Conservation (phyloP, 2,113 vertebrate species). For the Campylorhamphus procurvoides region DNA sequence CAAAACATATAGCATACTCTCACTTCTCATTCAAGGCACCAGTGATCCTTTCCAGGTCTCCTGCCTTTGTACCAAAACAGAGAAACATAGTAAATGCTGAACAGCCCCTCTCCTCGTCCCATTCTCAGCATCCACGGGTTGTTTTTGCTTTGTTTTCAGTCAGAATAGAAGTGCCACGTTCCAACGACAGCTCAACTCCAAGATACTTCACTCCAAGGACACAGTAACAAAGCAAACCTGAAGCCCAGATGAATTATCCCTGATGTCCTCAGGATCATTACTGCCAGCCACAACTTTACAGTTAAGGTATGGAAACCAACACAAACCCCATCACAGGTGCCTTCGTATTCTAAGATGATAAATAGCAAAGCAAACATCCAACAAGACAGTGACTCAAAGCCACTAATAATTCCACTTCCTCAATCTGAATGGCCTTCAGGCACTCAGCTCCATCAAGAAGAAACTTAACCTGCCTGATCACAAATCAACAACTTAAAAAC, state of each 20-base stretch:
- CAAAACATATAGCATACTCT: background rate
- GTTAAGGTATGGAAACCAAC: background rate
- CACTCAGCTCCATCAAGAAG: background rate
- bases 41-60: background rate
- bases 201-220: background rate
- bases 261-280: background rate
- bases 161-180: background rate
- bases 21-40: background rate
- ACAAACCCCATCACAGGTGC: background rate
- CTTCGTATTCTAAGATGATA: conserved; percentile 27
- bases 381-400: conserved; percentile 45
- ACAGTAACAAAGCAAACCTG: background rate
- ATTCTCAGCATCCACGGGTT: background rate
- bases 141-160: background rate
- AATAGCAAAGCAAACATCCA: conserved; percentile 39
- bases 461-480: background rate
- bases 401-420: conserved; percentile 58
- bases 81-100: background rate
- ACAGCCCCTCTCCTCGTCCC: background rate
- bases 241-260: background rate
- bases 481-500: background rate
- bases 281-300: background rate
- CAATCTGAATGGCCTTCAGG: conserved; percentile 30
- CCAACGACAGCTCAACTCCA: background rate
- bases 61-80: background rate